A percentile compares a stretch with the other conserved stretches of the same genome.
Evolutionary conservation across 2,113 vertebrate genomes (phyloP).

Genomic region (Petroica traversi): DNA sequence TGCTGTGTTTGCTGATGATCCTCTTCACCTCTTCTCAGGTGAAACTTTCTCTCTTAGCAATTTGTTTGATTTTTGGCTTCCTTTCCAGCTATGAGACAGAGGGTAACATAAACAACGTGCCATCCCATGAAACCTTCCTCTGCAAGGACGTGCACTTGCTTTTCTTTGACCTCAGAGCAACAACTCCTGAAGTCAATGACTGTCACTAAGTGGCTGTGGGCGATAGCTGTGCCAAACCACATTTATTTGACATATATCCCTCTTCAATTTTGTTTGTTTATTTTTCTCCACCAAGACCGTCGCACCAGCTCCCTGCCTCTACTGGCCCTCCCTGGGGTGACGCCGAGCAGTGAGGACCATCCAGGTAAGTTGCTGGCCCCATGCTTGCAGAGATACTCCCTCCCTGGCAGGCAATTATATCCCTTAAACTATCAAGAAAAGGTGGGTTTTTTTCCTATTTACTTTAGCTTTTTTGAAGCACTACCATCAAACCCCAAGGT

Average conservation of each 20-base stretch:
- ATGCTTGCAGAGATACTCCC: background rate
- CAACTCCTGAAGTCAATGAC: background rate
- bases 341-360: background rate
- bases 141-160: background rate
- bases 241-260: background rate
- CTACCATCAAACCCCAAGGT: accelerated
- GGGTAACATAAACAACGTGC: accelerated
- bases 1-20: background rate
- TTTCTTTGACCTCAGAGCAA: background rate
- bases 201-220: background rate
- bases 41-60: background rate
- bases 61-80: background rate
- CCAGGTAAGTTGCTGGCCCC: background rate
- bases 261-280: background rate
- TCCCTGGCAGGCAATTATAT: background rate
- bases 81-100: background rate
- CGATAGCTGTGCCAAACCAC: background rate
- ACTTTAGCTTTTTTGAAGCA: background rate
- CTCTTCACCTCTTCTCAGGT: background rate
- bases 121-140: background rate
- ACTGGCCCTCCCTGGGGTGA: background rate
- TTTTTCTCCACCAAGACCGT: conserved; percentile 35
- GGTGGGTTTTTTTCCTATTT: background rate
- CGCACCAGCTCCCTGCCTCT: conserved; percentile 35
- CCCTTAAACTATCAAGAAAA: background rate